Conservation (phyloP, 2,113 vertebrate genomes). For the Salvelinus alpinus region DNA sequence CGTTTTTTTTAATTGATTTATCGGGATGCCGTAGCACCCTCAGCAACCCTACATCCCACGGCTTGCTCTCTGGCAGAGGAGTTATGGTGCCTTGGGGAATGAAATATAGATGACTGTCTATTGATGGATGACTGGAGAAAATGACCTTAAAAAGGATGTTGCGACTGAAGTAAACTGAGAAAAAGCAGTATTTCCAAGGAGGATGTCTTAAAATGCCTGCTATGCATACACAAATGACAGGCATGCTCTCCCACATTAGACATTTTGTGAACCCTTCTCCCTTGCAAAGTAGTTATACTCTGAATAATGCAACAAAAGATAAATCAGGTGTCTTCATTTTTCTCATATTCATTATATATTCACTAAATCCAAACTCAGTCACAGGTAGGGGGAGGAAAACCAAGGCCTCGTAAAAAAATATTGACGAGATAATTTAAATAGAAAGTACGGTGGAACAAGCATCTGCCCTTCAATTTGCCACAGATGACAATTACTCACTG, state of each 20-base stretch:
- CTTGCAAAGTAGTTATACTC: background rate
- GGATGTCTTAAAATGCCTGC: background rate
- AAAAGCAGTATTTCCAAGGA: background rate
- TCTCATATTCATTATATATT: background rate
- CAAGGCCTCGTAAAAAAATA: background rate
- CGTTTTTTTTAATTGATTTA: no score
- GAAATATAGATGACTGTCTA: background rate
- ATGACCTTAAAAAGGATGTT: background rate
- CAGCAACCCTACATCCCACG: no score
- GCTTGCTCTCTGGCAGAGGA: slow-evolving; percentile 4
- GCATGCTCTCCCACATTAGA: background rate
- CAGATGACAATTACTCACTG: slow-evolving; percentile 11
- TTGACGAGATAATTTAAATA: slow-evolving; percentile 17
- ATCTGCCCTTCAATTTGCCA: slow-evolving; percentile 29
- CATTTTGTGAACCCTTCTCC: background rate
- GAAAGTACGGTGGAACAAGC: slow-evolving; percentile 12
- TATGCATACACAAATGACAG: background rate
- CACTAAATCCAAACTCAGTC: background rate
- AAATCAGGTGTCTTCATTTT: background rate
- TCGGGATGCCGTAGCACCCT: no score
- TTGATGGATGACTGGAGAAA: slow-evolving; percentile 1
- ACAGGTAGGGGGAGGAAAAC: background rate
- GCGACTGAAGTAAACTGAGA: background rate
- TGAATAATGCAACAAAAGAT: background rate
- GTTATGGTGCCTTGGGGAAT: background rate